These are phyloP conservation scores for Astropecten irregularis DNA, from an alignment of 53 echinoderm and acorn worm species.

Conservation along the genomic window DNA sequence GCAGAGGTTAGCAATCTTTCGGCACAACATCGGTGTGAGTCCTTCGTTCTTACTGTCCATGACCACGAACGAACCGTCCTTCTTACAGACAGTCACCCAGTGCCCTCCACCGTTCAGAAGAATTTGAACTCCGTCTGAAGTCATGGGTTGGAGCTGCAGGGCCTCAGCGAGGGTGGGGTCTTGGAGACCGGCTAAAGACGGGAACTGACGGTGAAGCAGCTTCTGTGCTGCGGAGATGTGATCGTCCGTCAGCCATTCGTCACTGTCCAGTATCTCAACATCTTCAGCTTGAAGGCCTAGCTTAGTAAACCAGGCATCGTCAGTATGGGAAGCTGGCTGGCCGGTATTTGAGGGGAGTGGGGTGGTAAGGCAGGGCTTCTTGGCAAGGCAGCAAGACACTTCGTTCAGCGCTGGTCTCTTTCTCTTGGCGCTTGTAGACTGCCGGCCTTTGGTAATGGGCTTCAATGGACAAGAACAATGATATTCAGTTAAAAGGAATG, in stretches of 20 bases:
- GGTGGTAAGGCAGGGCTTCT: not conserved
- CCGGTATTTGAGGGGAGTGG: not conserved
- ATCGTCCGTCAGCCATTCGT: constrained; percentile 55
- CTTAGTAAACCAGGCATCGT: constrained; percentile 11
- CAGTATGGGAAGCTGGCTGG: not conserved
- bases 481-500: too few species aligned
- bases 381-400: not conserved
- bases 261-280: constrained; percentile 35
- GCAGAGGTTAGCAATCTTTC: constrained; percentile 18
- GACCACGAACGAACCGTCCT: constrained; percentile 10
- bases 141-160: constrained; percentile 24
- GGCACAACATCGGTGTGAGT: not conserved
- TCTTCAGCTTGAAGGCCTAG: constrained; percentile 18
- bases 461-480: too few species aligned
- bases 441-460: not conserved
- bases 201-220: constrained; percentile 51
- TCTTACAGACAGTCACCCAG: constrained; percentile 45
- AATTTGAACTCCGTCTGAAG: constrained; percentile 42
- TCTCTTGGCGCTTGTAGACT: not conserved
- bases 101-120: constrained; percentile 42
- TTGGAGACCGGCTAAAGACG: constrained; percentile 32
- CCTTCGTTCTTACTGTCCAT: constrained; percentile 39
- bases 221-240: constrained; percentile 48
- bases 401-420: not conserved
- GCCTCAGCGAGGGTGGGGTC: constrained; percentile 33